Evolutionary conservation across 2,888 invertebrate species (phyloP), one percentile per base, ranked within the genome.

Genomic region (Andricus curvator): DNA sequence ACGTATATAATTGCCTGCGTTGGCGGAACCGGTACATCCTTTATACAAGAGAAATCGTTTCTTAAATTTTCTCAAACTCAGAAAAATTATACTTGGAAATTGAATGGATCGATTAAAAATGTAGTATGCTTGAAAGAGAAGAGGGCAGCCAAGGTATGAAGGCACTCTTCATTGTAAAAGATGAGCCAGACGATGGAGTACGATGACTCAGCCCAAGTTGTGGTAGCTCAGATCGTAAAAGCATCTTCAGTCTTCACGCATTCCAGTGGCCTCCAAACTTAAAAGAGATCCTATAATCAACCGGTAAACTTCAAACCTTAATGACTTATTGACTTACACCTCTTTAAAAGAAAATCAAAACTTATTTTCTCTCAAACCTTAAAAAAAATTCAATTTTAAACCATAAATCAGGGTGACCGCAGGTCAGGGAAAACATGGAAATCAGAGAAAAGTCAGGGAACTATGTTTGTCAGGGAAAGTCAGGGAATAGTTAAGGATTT

Each of bases 141-240:
- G 48, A 82, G 81, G 81, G 77, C 51, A 78, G 67, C 44, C 51
- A 68, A 84, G 70, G 85, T n/a, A 67, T 44, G 68, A 85, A 78
- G 84, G 80, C 79, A 78, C 77, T 81, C 79, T 67, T 78, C 84
- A 86, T 86, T 86, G 84, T 87, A 78, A 88, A 83, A 85, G 83
- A 84, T 80, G 84, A 83, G 80, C 79, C 78, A 80, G 82, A 81
- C 83, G 88, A 87, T 88, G 85, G 84, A 85, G 84, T 65, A 78
- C 81, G 86, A 82, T 88, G 88, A 88, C 86, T 88, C 86, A 86
- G 87, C 87, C 37, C 5, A 78, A 77, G 70, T 81, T 85, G 78
- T 70, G 70, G 80, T 66, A 66, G 41, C 77, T 79, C 83, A 84
- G 82, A 81, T 82, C 68, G 66, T 85, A 83, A 84, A 84, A 83